phyloP scores from a whole-genome alignment of 2,797 vertebrate genomes.

The Taeniopygia guttata region DNA sequence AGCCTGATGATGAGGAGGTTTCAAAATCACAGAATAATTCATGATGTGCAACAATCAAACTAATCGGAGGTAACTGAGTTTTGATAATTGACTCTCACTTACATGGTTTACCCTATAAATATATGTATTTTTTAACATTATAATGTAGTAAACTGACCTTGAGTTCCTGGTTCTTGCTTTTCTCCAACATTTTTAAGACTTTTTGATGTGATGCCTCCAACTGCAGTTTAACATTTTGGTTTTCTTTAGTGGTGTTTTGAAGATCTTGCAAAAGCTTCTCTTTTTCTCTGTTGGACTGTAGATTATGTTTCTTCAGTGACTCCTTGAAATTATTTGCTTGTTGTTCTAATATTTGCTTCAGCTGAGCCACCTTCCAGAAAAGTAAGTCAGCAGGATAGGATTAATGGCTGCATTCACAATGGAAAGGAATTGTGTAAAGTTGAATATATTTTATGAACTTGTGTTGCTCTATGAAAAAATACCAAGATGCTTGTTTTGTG shows the following conservation, averaged over 20 bases:
- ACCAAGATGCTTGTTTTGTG: not conserved
- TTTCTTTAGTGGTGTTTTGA: constrained; percentile 83
- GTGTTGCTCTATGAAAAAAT: not conserved
- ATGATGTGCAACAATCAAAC: not conserved
- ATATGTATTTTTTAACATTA: not conserved
- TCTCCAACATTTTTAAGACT: constrained; percentile 61
- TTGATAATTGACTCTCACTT: not conserved
- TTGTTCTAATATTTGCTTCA: constrained; percentile 68
- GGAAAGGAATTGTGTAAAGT: not conserved
- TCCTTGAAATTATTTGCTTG: constrained; percentile 55
- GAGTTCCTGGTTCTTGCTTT: constrained; percentile 68
- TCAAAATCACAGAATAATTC: not conserved
- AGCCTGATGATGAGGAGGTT: not conserved
- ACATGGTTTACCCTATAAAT: not conserved
- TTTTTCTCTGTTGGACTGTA: constrained; percentile 79
- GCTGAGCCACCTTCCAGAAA: constrained; percentile 61
- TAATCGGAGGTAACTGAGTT: not conserved
- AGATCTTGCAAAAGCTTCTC: constrained; percentile 84
- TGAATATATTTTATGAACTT: not conserved
- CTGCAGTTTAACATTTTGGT: constrained; percentile 80
- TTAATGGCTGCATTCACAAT: constrained; percentile 8
- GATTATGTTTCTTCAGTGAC: constrained; percentile 73
- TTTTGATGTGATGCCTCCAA: constrained; percentile 76
- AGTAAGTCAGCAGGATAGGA: not conserved
- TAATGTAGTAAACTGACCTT: constrained; percentile 53